Evolutionary conservation across 2,888 invertebrate species (phyloP).

Genomic region (Eupithecia tripunctaria): DNA sequence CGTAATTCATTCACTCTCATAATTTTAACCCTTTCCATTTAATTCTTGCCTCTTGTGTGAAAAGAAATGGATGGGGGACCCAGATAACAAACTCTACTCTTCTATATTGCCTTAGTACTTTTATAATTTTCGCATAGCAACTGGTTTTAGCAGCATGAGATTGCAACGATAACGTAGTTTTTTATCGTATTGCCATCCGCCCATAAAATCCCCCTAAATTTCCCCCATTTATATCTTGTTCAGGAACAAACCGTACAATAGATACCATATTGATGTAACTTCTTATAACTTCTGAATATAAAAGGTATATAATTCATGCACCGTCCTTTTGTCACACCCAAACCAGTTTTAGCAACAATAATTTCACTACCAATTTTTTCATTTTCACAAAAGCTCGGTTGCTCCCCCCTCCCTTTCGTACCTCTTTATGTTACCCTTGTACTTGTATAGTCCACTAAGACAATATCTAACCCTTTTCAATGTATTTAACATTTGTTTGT

Average conservation of each 20-base stretch:
- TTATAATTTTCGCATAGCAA: slow-evolving; percentile 11
- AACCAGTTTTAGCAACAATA: background rate
- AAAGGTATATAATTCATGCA: slow-evolving; percentile 8
- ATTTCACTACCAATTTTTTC: background rate
- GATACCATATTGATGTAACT: background rate
- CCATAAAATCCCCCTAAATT: background rate
- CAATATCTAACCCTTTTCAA: background rate
- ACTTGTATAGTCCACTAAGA: slow-evolving; percentile 6
- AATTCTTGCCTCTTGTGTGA: background rate
- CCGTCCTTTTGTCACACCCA: background rate
- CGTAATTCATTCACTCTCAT: slow-evolving; percentile 4
- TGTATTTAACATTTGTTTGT: background rate
- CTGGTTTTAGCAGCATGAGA: background rate
- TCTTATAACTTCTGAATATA: background rate
- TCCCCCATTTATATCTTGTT: background rate
- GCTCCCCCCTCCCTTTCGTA: background rate
- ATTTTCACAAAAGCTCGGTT: background rate
- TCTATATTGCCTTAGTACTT: background rate
- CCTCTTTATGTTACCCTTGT: slow-evolving; percentile 5
- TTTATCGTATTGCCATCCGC: background rate
- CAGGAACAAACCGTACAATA: background rate
- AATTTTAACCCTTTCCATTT: slow-evolving; percentile 7
- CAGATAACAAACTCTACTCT: background rate
- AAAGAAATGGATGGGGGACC: background rate
- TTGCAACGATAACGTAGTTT: background rate